Evolutionary conservation across 2,797 vertebrate genomes (phyloP).

Genomic region (Sandelia bainsii): DNA sequence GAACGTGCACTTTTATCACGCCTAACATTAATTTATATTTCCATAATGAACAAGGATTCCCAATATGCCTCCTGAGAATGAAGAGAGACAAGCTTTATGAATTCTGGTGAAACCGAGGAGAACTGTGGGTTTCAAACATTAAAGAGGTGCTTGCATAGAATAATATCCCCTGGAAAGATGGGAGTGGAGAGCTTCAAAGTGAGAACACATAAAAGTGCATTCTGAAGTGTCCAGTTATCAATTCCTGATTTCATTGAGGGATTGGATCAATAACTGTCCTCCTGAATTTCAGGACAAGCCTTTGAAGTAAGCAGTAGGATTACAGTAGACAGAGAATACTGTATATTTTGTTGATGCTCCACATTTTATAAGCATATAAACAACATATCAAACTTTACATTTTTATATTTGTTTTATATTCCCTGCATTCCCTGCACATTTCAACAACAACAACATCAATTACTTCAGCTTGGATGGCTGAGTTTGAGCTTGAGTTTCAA

Average conservation of each 20-base stretch:
- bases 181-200: conserved; percentile 78
- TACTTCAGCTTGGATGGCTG: conserved; percentile 37
- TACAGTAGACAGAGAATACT: conserved; percentile 51
- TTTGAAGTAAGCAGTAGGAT: conserved; percentile 75
- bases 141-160: conserved; percentile 59
- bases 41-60: conserved; percentile 22
- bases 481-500: conserved; percentile 35
- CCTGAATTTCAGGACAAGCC: conserved; percentile 73
- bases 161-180: conserved; percentile 65
- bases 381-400: conserved; percentile 54
- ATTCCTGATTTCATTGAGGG: conserved; percentile 78
- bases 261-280: conserved; percentile 81
- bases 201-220: conserved; percentile 82
- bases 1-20: conserved; percentile 54
- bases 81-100: conserved; percentile 5
- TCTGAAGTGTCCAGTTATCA: conserved; percentile 81
- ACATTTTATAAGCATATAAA: conserved; percentile 43
- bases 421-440: conserved; percentile 34
- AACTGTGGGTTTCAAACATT: conserved; percentile 64
- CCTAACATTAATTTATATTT: conserved; percentile 53
- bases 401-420: conserved; percentile 39
- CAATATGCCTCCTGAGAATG: conserved; percentile 5
- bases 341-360: conserved; percentile 53
- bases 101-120: conserved; percentile 36
- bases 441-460: conserved; percentile 47